Conservation (phyloP, 2,797 vertebrate genomes). For the Lepilemur ruficaudatus region DNA sequence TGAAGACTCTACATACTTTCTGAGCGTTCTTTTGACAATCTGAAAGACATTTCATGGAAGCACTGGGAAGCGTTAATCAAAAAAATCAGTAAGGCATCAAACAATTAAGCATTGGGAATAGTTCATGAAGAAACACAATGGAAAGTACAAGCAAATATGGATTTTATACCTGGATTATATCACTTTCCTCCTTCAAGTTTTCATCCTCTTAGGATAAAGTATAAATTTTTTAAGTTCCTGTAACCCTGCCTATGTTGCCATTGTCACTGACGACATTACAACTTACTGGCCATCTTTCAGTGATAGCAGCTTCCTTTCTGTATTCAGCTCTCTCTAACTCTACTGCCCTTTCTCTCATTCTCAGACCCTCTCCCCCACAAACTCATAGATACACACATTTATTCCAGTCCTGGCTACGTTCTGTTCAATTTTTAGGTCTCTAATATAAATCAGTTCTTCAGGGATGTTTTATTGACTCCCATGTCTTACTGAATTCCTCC, state of each 20-base stretch:
- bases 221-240: neutral
- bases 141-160: neutral
- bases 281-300: neutral
- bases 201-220: neutral
- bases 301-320: neutral
- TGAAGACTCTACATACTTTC: neutral
- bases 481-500: neutral
- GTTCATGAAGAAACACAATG: neutral
- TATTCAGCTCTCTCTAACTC: neutral
- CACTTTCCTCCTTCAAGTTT: neutral
- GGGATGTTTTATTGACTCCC: neutral
- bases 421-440: neutral
- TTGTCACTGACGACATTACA: neutral
- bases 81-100: neutral
- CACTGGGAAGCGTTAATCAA: neutral
- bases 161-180: neutral
- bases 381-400: rapidly evolving
- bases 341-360: neutral
- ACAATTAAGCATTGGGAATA: neutral
- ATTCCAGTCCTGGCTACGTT: neutral
- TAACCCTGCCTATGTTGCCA: neutral
- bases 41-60: neutral
- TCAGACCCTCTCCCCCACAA: neutral
- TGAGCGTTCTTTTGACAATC: neutral
- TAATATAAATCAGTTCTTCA: neutral